Base-by-base conservation (phyloP, 2,113 vertebrate species). In the Mixornis gularis region DNA sequence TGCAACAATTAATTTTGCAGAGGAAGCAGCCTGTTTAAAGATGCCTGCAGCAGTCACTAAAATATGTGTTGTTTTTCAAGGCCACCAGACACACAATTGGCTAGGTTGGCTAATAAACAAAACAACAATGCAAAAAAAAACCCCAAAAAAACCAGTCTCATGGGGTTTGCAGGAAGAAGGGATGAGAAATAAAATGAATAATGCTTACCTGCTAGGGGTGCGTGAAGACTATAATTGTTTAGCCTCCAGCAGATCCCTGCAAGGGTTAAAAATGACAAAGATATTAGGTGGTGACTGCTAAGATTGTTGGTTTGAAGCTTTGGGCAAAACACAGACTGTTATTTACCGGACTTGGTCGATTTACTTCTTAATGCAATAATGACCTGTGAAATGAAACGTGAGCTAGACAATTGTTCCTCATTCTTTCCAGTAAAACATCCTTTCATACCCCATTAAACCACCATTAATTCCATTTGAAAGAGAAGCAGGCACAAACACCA, bases 311-410 rank as follows among this genome's bases (percentile, higher is more conserved):
- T 97, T 97, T 97, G 96, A 95, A 96, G 97, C 97, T 97, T 96
- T 97, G 91, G 97, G 98, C 97, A 95, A 98, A 97, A 97, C 91
- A 25, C 93, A 97, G 97, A 97, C 93, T 98, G 97, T 98, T 98
- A 98, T 98, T 98, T 98, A 98, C 97, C 97, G 97, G 97, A 98
- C 97, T 97, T 97, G 98, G 97, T 98, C 97, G 96, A 98, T 98
- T 98, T 98, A 97, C 97, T 98, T 98, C 97, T 98, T 98, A 98
- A 98, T 98, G 98, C 98, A 98, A 97, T 98, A 98, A 98, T 98
- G 98, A 98, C 97, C 98, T 98, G 98, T 97, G 97, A 98, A 98
- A 98, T 98, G 98, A 98, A 98, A 98, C 97, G 97, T 98, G 97
- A 97, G 97, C 92, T 91, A 98, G 97, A 98, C 98, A 98, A 98